These are phyloP conservation scores for Aporrectodea caliginosa DNA, from an alignment of 1,140 invertebrate genomes.

Conservation along the genomic window DNA sequence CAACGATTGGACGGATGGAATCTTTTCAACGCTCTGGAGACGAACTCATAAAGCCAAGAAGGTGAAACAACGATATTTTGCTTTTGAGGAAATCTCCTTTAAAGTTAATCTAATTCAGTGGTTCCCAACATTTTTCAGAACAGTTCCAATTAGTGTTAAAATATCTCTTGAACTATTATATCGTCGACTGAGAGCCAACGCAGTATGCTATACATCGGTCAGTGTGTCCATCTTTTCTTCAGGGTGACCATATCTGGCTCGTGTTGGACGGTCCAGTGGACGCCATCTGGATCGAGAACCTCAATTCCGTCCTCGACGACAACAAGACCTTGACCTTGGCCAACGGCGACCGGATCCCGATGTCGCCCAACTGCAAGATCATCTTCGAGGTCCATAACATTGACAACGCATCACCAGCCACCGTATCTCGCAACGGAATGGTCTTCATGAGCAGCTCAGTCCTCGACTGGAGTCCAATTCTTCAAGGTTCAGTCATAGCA, in stretches of 20 bases:
- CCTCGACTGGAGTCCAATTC: constrained; percentile 79
- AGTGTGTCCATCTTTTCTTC: too few relatives aligned
- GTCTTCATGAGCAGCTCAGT: constrained; percentile 94
- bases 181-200: too few relatives aligned
- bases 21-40: constrained; percentile 93
- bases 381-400: constrained; percentile 94
- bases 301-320: constrained; percentile 57
- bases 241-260: constrained; percentile 56
- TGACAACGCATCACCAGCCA: constrained; percentile 92
- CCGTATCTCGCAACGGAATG: constrained; percentile 93
- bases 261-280: constrained; percentile 56
- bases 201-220: too few relatives aligned
- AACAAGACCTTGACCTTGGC: constrained; percentile 76
- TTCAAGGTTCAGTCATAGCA: too few relatives aligned
- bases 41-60: constrained; percentile 85
- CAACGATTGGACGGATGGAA: constrained; percentile 96
- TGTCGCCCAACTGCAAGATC: constrained; percentile 87
- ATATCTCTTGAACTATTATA: too few relatives aligned
- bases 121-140: too few relatives aligned
- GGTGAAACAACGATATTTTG: constrained; percentile 59
- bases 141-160: too few relatives aligned
- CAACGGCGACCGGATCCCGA: constrained; percentile 88
- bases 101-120: too few relatives aligned
- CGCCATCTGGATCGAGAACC: constrained; percentile 58
- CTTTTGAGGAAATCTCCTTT: too few relatives aligned